These are phyloP conservation scores for Catamblyrhynchus diadema DNA, from an alignment of 2,797 vertebrate species.

Conservation along the genomic window DNA sequence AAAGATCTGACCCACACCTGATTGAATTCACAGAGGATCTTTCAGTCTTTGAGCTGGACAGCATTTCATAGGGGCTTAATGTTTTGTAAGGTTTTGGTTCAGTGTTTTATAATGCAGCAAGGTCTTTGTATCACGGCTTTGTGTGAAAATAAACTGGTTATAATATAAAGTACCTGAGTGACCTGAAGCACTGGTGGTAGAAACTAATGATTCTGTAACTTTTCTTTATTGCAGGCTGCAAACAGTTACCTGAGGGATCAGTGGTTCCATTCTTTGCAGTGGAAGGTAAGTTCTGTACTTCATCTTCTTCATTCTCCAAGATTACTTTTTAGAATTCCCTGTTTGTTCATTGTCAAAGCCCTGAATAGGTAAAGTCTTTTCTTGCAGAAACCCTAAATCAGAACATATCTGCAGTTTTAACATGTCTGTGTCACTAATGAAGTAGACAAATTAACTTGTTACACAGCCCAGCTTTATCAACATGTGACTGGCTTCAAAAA, in stretches of 20 bases:
- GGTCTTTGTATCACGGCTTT: not conserved
- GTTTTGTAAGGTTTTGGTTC: not conserved
- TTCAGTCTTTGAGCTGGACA: not conserved
- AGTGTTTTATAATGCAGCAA: not conserved
- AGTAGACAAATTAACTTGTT: not conserved
- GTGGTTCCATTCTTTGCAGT: conserved; percentile 99
- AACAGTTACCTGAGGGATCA: conserved; percentile 99
- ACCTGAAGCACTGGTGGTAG: not conserved
- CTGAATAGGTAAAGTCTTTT: not conserved
- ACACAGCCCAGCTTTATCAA: not conserved
- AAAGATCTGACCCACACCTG: not conserved
- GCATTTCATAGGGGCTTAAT: not conserved
- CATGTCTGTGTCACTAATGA: not conserved
- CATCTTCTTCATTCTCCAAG: not conserved
- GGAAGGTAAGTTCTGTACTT: conserved; percentile 87
- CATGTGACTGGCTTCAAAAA: not conserved
- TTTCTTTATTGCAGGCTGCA: conserved; percentile 85
- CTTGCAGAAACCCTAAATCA: not conserved
- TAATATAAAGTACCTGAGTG: not conserved
- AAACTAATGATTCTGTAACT: conserved; percentile 30
- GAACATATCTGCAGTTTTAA: not conserved
- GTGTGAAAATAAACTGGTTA: not conserved
- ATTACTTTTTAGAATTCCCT: not conserved
- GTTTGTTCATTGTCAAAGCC: not conserved
- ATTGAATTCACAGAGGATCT: not conserved